Percentiles rank a stretch among this genome's conserved stretches.
phyloP scores from a whole-genome alignment of 2,797 vertebrate species.

The Bovichtus diacanthus region DNA sequence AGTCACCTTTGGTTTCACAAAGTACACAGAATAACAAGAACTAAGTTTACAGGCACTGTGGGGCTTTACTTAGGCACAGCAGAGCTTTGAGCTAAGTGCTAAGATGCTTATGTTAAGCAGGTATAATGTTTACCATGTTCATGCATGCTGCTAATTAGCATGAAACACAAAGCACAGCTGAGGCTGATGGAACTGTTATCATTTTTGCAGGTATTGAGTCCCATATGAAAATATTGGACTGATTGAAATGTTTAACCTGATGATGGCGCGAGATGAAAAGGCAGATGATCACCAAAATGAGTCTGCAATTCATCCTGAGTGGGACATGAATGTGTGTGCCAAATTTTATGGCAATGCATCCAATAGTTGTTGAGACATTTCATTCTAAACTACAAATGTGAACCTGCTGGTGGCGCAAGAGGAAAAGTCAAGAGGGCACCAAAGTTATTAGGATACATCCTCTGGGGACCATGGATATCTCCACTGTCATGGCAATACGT shows the following conservation, averaged over 20 bases:
- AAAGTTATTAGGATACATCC: too few relatives aligned
- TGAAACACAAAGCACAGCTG: not conserved
- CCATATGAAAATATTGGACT: not conserved
- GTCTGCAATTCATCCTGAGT: not conserved
- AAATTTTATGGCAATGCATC: not conserved
- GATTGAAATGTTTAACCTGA: not conserved
- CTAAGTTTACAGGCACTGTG: not conserved
- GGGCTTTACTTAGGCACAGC: not conserved
- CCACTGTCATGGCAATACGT: not conserved
- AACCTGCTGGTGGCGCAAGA: not conserved
- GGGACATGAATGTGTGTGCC: not conserved
- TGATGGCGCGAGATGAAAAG: not conserved
- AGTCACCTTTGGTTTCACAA: slow-evolving; percentile 26
- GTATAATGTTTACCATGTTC: not conserved
- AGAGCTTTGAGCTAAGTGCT: not conserved
- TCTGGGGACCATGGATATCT: not conserved
- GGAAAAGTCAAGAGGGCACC: not conserved
- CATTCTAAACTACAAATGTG: too few relatives aligned
- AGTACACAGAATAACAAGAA: slow-evolving; percentile 11
- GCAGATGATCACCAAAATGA: not conserved
- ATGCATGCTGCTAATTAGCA: not conserved
- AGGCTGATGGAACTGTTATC: not conserved
- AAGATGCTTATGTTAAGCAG: not conserved
- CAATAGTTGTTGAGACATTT: not conserved
- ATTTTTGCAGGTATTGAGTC: not conserved